phyloP scores from a whole-genome alignment of 2,797 vertebrate species.

The Cyprinodon diabolis region DNA sequence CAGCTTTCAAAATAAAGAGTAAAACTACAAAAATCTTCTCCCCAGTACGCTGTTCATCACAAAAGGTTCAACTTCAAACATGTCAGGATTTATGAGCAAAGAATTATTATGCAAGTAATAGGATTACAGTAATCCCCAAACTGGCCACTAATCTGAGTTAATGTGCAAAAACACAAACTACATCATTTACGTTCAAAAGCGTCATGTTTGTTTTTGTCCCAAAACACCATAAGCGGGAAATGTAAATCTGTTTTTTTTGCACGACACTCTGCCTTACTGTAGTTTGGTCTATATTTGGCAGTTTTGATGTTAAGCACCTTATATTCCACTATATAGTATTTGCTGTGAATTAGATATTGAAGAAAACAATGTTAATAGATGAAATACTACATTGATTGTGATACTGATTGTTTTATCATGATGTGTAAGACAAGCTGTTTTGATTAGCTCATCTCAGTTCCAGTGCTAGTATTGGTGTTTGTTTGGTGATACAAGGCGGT shows the following conservation, averaged over 20 bases:
- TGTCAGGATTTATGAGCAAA: constrained; percentile 25
- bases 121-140: constrained; percentile 61
- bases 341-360: background rate
- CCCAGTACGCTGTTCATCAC: constrained; percentile 13
- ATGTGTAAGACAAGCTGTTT: constrained; percentile 18
- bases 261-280: constrained; percentile 19
- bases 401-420: constrained; percentile 28
- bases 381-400: constrained; percentile 33
- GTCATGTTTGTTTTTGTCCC: constrained; percentile 36
- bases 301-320: constrained; percentile 1
- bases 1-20: background rate
- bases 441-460: constrained; percentile 28
- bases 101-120: constrained; percentile 50
- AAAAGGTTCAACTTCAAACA: constrained; percentile 29
- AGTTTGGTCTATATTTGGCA: constrained; percentile 24
- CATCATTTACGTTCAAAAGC: constrained; percentile 34
- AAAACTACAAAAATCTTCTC: constrained; percentile 7
- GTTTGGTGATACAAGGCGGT: constrained; percentile 21
- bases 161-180: constrained; percentile 44
- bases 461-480: constrained; percentile 23
- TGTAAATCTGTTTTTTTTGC: constrained; percentile 5
- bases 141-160: constrained; percentile 59
- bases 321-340: constrained; percentile 4
- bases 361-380: constrained; percentile 4
- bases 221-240: constrained; percentile 9